phyloP scores from a whole-genome alignment of 2,888 invertebrate species.

The Sesia apiformis region DNA sequence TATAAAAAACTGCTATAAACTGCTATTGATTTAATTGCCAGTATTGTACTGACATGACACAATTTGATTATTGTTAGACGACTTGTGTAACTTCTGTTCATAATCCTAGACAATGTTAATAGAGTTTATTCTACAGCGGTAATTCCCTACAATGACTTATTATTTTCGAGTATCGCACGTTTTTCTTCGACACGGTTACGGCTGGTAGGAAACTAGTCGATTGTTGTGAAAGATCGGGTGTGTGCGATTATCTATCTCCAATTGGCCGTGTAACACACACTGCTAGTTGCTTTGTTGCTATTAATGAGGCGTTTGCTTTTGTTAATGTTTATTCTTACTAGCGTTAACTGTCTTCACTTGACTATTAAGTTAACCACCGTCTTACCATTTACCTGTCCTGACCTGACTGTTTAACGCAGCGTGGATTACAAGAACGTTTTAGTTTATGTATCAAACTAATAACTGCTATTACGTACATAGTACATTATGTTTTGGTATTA shows the following conservation, averaged over 20 bases:
- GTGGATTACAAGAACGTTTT: too few relatives aligned
- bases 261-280: background rate
- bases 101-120: constrained; percentile 1
- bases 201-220: constrained; percentile 38
- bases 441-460: too few relatives aligned
- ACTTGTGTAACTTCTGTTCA: background rate
- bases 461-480: too few relatives aligned
- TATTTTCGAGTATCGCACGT: constrained; percentile 64
- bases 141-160: constrained; percentile 49
- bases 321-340: too few relatives aligned
- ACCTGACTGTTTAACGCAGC: too few relatives aligned
- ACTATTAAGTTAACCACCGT: too few relatives aligned
- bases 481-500: too few relatives aligned
- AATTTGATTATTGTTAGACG: background rate
- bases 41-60: background rate
- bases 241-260: background rate
- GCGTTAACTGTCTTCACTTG: too few relatives aligned
- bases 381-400: too few relatives aligned
- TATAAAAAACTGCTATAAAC: background rate
- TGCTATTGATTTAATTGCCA: background rate
- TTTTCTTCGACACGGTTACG: constrained; percentile 67
- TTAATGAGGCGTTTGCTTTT: too few relatives aligned
- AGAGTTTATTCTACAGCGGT: background rate
- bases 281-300: too few relatives aligned
- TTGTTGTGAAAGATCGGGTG: constrained; percentile 46